phyloP scores from a whole-genome alignment of 2,797 vertebrate genomes.

The Phoeniculus purpureus region DNA sequence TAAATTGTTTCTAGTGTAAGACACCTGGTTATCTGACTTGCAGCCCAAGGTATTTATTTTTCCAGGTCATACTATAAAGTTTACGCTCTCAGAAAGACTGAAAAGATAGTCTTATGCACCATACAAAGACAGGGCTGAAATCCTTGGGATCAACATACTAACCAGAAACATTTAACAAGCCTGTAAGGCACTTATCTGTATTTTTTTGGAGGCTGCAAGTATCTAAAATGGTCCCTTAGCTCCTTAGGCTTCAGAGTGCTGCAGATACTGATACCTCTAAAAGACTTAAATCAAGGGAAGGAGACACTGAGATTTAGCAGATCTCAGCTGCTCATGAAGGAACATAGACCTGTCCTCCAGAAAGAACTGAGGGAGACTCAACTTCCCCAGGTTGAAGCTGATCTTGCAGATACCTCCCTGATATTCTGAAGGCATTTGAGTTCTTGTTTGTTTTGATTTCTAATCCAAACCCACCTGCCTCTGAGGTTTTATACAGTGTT shows the following conservation, averaged over 20 bases:
- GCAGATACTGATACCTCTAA: background rate
- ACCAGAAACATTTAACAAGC: background rate
- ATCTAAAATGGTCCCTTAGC: background rate
- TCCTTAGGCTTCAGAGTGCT: background rate
- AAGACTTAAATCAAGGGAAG: background rate
- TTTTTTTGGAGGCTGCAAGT: background rate
- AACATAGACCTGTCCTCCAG: background rate
- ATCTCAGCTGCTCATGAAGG: background rate
- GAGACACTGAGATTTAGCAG: background rate
- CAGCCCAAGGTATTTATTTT: background rate
- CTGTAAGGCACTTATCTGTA: background rate
- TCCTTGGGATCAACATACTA: background rate
- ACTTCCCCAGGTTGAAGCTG: background rate
- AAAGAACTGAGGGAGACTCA: background rate
- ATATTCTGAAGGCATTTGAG: background rate
- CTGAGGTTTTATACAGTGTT: background rate
- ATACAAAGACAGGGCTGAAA: background rate
- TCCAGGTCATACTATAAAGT: background rate
- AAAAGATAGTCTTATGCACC: background rate
- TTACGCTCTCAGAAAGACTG: background rate
- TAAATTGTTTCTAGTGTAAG: background rate
- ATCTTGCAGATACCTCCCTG: background rate
- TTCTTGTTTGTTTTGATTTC: background rate
- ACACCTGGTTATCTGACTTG: background rate
- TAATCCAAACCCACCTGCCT: background rate